Evolutionary conservation across 2,113 vertebrate species (phyloP).

Genomic region (Bettongia penicillata): DNA sequence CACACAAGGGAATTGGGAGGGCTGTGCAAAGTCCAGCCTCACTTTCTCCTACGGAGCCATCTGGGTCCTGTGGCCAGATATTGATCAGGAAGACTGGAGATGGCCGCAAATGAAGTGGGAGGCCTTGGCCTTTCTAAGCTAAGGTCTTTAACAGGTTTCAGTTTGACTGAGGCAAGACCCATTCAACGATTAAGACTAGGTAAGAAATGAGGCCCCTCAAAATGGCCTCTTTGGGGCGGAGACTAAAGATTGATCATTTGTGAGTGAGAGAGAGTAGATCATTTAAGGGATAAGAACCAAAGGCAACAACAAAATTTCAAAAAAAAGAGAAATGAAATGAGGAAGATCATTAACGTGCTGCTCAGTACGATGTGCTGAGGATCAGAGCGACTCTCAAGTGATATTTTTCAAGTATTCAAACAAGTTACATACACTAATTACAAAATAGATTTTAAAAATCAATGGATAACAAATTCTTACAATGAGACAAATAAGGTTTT

Average conservation of each 20-base stretch:
- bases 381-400: neutral
- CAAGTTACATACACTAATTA: neutral
- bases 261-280: neutral
- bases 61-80: no score
- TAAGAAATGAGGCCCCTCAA: no score
- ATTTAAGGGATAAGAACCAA: neutral
- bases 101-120: no score
- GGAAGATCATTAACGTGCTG: neutral
- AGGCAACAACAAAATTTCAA: neutral
- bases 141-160: no score
- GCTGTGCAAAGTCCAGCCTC: no score
- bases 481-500: neutral
- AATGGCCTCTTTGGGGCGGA: no score
- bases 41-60: no score
- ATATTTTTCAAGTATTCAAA: neutral
- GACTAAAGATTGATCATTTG: neutral
- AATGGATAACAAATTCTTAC: neutral
- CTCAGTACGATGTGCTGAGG: neutral
- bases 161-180: no score
- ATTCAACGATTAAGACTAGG: no score
- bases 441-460: neutral
- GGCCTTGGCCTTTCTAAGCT: no score
- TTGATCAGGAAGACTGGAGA: no score
- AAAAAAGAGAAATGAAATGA: neutral
- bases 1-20: no score